Base-by-base conservation (phyloP, 2,113 vertebrate species). In the Malurus elegans region DNA sequence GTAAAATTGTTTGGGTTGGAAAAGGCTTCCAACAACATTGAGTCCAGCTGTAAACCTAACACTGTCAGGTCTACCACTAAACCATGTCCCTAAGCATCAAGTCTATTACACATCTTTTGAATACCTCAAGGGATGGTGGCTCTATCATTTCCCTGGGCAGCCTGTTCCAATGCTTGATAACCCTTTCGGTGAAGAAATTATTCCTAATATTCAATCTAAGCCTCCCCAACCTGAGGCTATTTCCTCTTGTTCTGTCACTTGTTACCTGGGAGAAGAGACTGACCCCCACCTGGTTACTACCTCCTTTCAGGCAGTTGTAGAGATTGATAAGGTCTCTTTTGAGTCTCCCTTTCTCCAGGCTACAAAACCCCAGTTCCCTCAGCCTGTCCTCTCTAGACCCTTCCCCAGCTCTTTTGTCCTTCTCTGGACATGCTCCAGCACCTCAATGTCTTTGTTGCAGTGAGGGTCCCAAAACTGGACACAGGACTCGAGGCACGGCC, bases 261-360 rank as follows among this genome's bases (percentile, higher is more conserved):
- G 15, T 32, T 44, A 21, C 60, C 18, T 17, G 45, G 53, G 32
- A 51, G 44, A 88, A 50, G 36, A 66, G 36, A 8, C 25, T 23
- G 28, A 20, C 4, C 8, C 4, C 10, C 28, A n/a, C 7, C 18
- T 19, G 6, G 15, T 7, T 44, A 14, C 15, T 38, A 10, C 6
- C 26, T 36, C 15, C 15, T 73, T 58, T 48, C 28, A 74, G 32
- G 36, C 32, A 44, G 32, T 11, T 51, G 60, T 38, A 32, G 28
- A 66, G 28, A 58, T 8, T 0, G 0, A 4, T 18, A 29, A 8
- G 9, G 24, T 51, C 23, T 36, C 18, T 13, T 38, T n/a, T 20
- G 32, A 81, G 32, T 45, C n/a, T 29, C 38, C 16, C 66, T 45
- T 60, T 67, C 32, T 38, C 10, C n/a, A 60, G 38, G 19, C 51